Percentiles rank a stretch among this genome's conserved stretches.
These are phyloP conservation scores for Orchestes rusci DNA, from an alignment of 2,888 invertebrate species.

Conservation along the genomic window DNA sequence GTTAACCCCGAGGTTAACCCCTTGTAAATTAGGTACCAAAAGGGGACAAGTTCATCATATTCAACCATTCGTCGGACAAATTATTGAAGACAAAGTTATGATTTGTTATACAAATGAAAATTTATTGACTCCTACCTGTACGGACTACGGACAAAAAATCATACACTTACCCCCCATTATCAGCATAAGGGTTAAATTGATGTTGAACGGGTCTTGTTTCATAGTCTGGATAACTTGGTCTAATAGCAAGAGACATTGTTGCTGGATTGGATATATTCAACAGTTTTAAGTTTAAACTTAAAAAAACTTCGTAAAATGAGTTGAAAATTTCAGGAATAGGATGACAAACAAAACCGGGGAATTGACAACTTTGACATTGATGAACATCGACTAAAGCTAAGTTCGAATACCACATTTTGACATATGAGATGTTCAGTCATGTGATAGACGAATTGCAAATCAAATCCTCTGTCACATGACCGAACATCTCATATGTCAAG, in stretches of 20 bases:
- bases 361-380: background rate
- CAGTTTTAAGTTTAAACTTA: background rate
- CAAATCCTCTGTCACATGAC: no score
- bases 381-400: background rate
- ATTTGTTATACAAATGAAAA: conserved; percentile 1
- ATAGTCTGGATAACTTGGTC: conserved; percentile 38
- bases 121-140: no score
- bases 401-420: no score
- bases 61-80: no score
- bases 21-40: no score
- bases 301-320: background rate
- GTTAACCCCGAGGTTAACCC: no score
- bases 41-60: no score
- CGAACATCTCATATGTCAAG: no score
- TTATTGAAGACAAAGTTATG: conserved; percentile 1
- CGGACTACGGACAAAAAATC: no score
- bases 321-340: no score
- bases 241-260: conserved; percentile 22
- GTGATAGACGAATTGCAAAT: no score
- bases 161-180: conserved; percentile 76
- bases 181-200: conserved; percentile 62
- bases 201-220: conserved; percentile 41
- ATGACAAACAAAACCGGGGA: conserved; percentile 3
- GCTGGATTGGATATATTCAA: background rate
- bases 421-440: no score